Base-by-base conservation (phyloP, 2,113 vertebrate species). In the Prochilodus magdalenae region DNA sequence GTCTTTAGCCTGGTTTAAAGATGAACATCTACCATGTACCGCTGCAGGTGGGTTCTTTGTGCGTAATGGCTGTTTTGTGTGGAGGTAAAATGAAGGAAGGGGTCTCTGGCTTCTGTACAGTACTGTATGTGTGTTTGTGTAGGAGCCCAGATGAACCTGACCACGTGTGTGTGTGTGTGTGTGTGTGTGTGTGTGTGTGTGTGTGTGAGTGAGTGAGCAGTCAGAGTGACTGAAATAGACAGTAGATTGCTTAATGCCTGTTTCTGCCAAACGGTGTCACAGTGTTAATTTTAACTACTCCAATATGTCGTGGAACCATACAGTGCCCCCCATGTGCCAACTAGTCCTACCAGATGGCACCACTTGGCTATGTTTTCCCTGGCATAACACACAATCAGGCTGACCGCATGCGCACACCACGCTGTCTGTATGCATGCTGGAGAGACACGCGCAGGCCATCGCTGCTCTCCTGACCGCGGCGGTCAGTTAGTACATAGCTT, bases 201-300 rank as follows among this genome's bases (percentile, higher is more conserved):
- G 75, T n/a, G 84, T 79, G 84, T 29, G 62, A 24, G 77, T 47
- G 33, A 30, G 16, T 53, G 86, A 75, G 82, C 12, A 33, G 82
- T 16, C 30, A 16, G 77, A 57, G 65, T 24, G 74, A 82, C 90
- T 82, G 83, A 91, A 92, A 91, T 89, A 89, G 91, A 87, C 86
- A 83, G 87, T 91, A 85, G 86, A 90, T 87, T 80, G 86, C 87
- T 90, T 83, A 80, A 83, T 80, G 88, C 88, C 84, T 84, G 79
- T 89, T 90, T 80, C 84, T 90, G 92, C 93, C 92, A 93, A 93
- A 92, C 87, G 83, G 93, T 93, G 92, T 93, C 92, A 92, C 89
- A 85, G 90, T 92, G 93, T 94, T 95, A 93, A 95, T 94, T 93
- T 94, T 93, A 95, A 93, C 92, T 92, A 89, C 92, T 90, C 89